Evolutionary conservation across 2,797 vertebrate species (phyloP).

Genomic region (Coranthus polyacanthus): DNA sequence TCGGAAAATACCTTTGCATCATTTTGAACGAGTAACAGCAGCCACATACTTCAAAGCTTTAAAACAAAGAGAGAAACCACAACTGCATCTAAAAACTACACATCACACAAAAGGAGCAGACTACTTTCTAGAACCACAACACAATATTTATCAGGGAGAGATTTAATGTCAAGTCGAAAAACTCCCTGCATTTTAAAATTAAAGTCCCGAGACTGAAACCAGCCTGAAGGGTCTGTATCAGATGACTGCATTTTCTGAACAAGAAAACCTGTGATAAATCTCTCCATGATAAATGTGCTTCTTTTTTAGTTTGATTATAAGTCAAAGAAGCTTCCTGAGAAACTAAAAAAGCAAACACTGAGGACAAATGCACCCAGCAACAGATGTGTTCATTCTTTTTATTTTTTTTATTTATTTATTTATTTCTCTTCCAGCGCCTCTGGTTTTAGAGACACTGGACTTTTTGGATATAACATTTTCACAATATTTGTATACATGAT

Average conservation of each 20-base stretch:
- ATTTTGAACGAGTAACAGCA: constrained; percentile 36
- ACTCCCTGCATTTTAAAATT: not conserved
- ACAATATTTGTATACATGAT: too few relatives aligned
- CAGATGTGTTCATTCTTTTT: constrained; percentile 18
- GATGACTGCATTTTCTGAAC: not conserved
- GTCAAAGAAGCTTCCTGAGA: constrained; percentile 27
- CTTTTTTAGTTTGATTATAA: constrained; percentile 3
- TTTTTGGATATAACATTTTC: too few relatives aligned
- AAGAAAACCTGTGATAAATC: constrained; percentile 6
- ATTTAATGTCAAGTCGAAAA: not conserved
- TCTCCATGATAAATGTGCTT: constrained; percentile 41
- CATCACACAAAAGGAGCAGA: constrained; percentile 50
- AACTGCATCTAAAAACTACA: constrained; percentile 53
- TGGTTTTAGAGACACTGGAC: too few relatives aligned
- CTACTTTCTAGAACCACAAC: constrained; percentile 38
- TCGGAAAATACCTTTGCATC: constrained; percentile 58
- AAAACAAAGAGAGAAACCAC: constrained; percentile 34
- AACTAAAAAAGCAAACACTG: constrained; percentile 4
- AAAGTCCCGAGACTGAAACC: not conserved
- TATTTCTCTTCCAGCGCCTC: not conserved
- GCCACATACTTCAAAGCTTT: constrained; percentile 38
- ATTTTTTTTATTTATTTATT: not conserved
- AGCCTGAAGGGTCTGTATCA: not conserved
- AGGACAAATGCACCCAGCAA: constrained; percentile 16
- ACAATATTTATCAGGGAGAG: constrained; percentile 48